phyloP scores from a whole-genome alignment of 1,140 invertebrate genomes.

The Meloidogyne hapla region DNA sequence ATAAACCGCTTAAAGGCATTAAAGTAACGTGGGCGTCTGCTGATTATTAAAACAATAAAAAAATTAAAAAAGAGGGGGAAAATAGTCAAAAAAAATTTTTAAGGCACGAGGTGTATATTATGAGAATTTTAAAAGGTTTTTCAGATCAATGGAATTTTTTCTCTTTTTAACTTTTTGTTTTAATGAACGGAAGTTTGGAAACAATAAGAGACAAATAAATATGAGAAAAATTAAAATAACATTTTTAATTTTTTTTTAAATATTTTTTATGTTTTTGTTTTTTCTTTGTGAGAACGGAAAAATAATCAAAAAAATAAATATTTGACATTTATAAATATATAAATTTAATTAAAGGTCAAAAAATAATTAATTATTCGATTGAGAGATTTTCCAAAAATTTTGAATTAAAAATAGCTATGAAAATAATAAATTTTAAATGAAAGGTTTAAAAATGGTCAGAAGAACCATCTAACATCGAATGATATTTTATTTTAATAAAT shows the following conservation, averaged over 20 bases:
- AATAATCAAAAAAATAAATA: too few species aligned
- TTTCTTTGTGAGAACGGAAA: too few species aligned
- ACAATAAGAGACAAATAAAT: background rate
- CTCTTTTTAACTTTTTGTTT: background rate
- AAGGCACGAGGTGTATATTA: background rate
- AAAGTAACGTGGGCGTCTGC: background rate
- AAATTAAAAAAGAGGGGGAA: background rate
- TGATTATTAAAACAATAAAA: background rate
- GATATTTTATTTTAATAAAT: too few species aligned
- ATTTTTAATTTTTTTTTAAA: too few species aligned
- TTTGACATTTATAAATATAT: background rate
- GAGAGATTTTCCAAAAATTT: too few species aligned
- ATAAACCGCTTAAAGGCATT: background rate
- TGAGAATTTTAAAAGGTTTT: conserved; percentile 3
- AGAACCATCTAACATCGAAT: too few species aligned
- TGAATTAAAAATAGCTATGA: too few species aligned
- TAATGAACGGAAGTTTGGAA: background rate
- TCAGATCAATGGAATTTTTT: background rate
- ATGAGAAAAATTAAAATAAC: too few species aligned
- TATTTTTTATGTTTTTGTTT: too few species aligned
- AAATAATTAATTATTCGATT: too few species aligned
- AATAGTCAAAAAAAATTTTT: background rate
- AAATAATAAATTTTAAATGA: too few species aligned
- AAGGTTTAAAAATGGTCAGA: too few species aligned
- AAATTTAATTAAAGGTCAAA: background rate